Base-by-base conservation (phyloP, 2,113 vertebrate species). In the Piaya cayana region DNA sequence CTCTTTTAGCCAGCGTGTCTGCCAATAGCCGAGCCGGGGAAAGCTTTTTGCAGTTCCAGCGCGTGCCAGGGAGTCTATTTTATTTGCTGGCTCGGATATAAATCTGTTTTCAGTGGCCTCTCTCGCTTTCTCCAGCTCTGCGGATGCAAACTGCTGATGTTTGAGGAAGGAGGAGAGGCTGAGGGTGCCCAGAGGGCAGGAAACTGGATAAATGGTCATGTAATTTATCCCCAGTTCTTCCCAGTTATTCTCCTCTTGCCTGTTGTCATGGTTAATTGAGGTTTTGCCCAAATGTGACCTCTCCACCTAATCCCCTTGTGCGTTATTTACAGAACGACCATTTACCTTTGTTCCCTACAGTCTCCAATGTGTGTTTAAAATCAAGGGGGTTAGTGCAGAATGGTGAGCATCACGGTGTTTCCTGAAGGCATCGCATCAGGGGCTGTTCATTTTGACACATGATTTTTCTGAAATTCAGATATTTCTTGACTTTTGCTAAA, bases 21-120 rank as follows among this genome's bases (percentile, higher is more conserved):
- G 75, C 69, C 59, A 64, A 26, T 5, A 63, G 72, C 6, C 0
- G 25, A 70, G 88, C 74, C 59, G 80, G 65, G 53, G 45, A 25
- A 12, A 72, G 67, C 59, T 70, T 67, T 67, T 30, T 69, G 79
- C 64, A 36, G 50, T 84, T 81, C 47, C 62, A 47, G 64, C 3
- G 39, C 17, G 0, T 63, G 64, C 82, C 64, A 71, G 82, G 37
- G 45, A 81, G 26, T 12, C 42, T 77, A 29, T 9, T 95, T 92
- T 74, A 91, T 93, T 56, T 92, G 76, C 62, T 92, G 77, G 29
- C 83, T 92, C 13, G 1, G 39, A 56, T 74, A 93, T 86, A 88
- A 96, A 95, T 90, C 83, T 78, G 15, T 30, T 75, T 68, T 75
- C 78, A 49, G 58, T 26, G 60, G 64, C 30, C 6, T 55, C 30